Percentiles rank a stretch among this genome's conserved stretches.
Evolutionary conservation across 2,113 vertebrate species (phyloP).

Genomic region (Campylomormyrus numenius): DNA sequence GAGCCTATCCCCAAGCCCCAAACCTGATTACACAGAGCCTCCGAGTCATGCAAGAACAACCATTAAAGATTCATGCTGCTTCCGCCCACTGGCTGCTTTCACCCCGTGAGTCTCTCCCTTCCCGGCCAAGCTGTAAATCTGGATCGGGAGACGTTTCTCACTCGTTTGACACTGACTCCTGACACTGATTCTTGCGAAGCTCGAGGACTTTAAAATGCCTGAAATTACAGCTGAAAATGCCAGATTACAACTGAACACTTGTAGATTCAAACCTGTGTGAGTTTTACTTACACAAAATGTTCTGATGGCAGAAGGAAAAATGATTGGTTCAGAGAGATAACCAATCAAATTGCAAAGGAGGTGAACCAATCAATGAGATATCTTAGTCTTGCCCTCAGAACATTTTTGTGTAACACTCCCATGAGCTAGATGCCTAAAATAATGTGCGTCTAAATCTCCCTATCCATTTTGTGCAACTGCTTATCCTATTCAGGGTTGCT

Average conservation of each 20-base stretch:
- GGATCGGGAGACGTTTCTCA: conserved; percentile 6
- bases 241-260: not conserved
- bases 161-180: conserved; percentile 26
- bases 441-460: not conserved
- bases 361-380: too few species aligned
- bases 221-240: not conserved
- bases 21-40: conserved; percentile 15
- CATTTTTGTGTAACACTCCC: too few species aligned
- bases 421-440: not conserved
- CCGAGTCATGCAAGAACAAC: conserved; percentile 10
- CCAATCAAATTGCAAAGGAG: too few species aligned
- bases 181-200: not conserved
- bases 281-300: too few species aligned
- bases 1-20: not conserved
- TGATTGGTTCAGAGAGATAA: too few species aligned
- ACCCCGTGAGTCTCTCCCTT: conserved; percentile 25
- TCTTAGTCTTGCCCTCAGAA: too few species aligned
- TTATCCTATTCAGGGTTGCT: not conserved
- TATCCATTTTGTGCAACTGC: not conserved
- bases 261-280: not conserved
- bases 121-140: conserved; percentile 33
- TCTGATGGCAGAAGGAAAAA: too few species aligned
- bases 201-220: not conserved
- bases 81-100: conserved; percentile 12
- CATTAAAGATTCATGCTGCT: conserved; percentile 38